These are phyloP conservation scores for Netelia virgata DNA, from an alignment of 2,888 invertebrate genomes.

Conservation along the genomic window DNA sequence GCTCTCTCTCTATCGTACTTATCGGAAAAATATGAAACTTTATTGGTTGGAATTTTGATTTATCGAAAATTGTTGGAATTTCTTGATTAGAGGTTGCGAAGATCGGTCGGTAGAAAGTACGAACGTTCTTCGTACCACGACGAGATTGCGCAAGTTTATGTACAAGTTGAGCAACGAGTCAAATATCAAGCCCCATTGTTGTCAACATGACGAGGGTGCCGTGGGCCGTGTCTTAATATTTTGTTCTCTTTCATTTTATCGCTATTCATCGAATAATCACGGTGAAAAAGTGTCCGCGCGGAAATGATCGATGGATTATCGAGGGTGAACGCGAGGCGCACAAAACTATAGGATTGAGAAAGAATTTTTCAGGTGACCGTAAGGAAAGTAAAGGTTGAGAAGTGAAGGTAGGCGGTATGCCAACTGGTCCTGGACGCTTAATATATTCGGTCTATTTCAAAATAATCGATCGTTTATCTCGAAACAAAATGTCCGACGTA, in stretches of 20 bases:
- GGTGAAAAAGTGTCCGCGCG: constrained; percentile 42
- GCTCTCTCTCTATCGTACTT: too few relatives aligned
- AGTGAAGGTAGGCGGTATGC: constrained; percentile 3
- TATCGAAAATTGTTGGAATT: not conserved
- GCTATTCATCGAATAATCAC: constrained; percentile 22
- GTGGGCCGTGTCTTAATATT: constrained; percentile 19
- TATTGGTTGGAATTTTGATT: too few relatives aligned
- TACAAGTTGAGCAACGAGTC: constrained; percentile 22
- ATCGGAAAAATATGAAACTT: too few relatives aligned
- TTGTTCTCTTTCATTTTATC: not conserved
- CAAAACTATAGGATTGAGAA: constrained; percentile 18
- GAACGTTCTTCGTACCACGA: constrained; percentile 11
- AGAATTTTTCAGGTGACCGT: constrained; percentile 23
- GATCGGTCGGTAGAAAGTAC: constrained; percentile 15
- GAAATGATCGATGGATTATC: constrained; percentile 45
- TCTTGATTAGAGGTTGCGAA: not conserved
- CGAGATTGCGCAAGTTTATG: constrained; percentile 31
- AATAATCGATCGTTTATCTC: not conserved
- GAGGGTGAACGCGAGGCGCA: constrained; percentile 13
- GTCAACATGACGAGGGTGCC: constrained; percentile 33
- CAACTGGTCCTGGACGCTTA: not conserved
- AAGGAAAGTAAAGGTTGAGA: constrained; percentile 50
- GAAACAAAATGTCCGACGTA: too few relatives aligned
- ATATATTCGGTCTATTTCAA: not conserved
- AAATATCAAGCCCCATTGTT: constrained; percentile 40